phyloP scores from a whole-genome alignment of 2,113 vertebrate genomes.

The Gnathonemus longibarbis region DNA sequence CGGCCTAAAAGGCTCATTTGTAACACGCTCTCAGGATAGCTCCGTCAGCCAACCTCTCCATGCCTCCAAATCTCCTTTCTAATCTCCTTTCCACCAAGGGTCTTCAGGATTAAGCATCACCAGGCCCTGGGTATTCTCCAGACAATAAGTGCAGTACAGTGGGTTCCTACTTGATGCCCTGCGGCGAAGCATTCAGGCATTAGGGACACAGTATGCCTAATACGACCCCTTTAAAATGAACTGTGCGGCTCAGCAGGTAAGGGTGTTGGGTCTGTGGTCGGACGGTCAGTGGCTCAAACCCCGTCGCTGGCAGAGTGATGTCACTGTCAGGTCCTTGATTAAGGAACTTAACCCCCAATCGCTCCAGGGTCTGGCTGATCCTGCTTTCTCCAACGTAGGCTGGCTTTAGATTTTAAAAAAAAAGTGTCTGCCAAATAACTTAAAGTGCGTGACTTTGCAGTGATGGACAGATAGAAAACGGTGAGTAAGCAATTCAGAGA shows the following conservation, averaged over 20 bases:
- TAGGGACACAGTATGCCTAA: not conserved
- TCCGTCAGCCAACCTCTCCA: not conserved
- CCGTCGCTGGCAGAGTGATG: not conserved
- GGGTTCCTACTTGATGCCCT: not conserved
- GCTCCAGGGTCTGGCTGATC: not conserved
- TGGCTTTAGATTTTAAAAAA: not conserved
- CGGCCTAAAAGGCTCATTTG: not conserved
- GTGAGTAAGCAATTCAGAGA: not conserved
- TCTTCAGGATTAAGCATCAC: constrained; percentile 4
- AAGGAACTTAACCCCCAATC: not conserved
- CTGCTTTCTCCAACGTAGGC: not conserved
- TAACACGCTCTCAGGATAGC: not conserved
- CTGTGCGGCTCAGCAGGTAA: not conserved
- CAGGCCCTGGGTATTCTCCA: not conserved
- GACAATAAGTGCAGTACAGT: not conserved
- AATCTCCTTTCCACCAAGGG: not conserved
- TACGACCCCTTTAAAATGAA: not conserved
- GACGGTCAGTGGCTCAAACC: not conserved
- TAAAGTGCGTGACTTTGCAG: not conserved
- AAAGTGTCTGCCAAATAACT: not conserved
- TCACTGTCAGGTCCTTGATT: not conserved
- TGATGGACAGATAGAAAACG: not conserved
- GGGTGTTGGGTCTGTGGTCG: not conserved
- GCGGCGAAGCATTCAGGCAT: not conserved
- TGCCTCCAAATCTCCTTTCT: not conserved